Evolutionary conservation across 2,797 vertebrate species (phyloP).

Genomic region (Heliangelus exortis): DNA sequence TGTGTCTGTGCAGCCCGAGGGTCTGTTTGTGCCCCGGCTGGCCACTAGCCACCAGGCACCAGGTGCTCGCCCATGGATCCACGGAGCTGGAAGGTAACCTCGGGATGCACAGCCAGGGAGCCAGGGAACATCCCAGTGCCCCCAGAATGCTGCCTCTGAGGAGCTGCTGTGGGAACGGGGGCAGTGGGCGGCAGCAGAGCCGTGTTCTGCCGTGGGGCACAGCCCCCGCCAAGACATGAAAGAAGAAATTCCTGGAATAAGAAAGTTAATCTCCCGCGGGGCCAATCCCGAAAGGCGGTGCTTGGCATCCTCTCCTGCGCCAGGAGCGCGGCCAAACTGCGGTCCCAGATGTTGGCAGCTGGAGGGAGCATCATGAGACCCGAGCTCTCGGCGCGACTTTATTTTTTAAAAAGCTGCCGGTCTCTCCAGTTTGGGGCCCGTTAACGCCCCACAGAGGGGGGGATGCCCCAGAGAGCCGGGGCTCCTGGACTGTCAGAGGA

Average conservation of each 20-base stretch:
- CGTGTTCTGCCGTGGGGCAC: neutral
- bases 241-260: constrained; percentile 61
- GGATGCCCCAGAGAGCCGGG: neutral
- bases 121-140: fast-evolving
- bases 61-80: fast-evolving
- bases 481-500: neutral
- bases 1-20: fast-evolving
- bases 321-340: constrained; percentile 62
- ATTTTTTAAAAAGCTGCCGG: neutral
- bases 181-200: neutral
- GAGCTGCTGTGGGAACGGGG: fast-evolving
- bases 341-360: constrained; percentile 79
- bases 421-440: neutral
- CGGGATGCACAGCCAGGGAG: fast-evolving
- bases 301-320: constrained; percentile 62
- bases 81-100: neutral
- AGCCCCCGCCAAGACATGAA: constrained; percentile 43
- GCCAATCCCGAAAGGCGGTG: constrained; percentile 10
- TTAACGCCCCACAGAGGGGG: neutral
- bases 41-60: fast-evolving
- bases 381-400: constrained; percentile 49
- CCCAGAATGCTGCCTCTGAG: neutral
- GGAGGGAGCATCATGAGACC: constrained; percentile 64
- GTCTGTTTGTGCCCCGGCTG: neutral
- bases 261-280: constrained; percentile 35